Conservation (phyloP, 2,797 vertebrate genomes). For the Diceros bicornis region DNA sequence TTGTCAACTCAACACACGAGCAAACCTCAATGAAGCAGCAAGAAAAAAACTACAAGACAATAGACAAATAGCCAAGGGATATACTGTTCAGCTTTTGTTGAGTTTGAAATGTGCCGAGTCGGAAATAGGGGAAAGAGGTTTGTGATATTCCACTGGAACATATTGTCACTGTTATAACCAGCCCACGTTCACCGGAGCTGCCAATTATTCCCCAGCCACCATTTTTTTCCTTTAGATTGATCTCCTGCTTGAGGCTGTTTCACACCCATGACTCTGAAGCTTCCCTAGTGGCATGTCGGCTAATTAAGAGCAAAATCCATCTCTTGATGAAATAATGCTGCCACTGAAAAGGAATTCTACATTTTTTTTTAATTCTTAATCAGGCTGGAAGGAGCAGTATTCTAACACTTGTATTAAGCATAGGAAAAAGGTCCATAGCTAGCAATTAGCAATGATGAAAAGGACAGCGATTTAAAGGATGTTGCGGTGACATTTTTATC, state of each 20-base stretch:
- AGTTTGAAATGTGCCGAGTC: conserved; percentile 86
- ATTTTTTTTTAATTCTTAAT: conserved; percentile 89
- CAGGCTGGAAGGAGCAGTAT: conserved; percentile 86
- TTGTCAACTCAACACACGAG: conserved; percentile 61
- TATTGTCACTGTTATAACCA: conserved; percentile 89
- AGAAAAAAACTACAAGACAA: conserved; percentile 78
- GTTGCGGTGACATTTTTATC: conserved; percentile 91
- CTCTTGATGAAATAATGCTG: conserved; percentile 92
- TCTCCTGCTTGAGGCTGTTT: conserved; percentile 91
- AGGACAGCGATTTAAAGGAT: conserved; percentile 90
- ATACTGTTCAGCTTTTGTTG: conserved; percentile 80
- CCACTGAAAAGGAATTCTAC: conserved; percentile 88
- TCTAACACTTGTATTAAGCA: conserved; percentile 87
- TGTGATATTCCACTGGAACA: conserved; percentile 86
- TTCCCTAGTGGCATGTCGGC: conserved; percentile 90
- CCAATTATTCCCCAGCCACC: conserved; percentile 91
- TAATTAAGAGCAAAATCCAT: conserved; percentile 93
- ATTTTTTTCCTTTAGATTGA: conserved; percentile 89
- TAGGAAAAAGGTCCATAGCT: conserved; percentile 87
- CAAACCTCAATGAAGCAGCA: conserved; percentile 71
- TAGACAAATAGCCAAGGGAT: conserved; percentile 51
- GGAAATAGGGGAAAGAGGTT: conserved; percentile 85
- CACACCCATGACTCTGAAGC: conserved; percentile 91
- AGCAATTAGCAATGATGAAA: conserved; percentile 91
- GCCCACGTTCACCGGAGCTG: conserved; percentile 81